These are phyloP conservation scores for Tympanoctomys barrerae DNA, from an alignment of 2,797 vertebrate species.

Conservation along the genomic window DNA sequence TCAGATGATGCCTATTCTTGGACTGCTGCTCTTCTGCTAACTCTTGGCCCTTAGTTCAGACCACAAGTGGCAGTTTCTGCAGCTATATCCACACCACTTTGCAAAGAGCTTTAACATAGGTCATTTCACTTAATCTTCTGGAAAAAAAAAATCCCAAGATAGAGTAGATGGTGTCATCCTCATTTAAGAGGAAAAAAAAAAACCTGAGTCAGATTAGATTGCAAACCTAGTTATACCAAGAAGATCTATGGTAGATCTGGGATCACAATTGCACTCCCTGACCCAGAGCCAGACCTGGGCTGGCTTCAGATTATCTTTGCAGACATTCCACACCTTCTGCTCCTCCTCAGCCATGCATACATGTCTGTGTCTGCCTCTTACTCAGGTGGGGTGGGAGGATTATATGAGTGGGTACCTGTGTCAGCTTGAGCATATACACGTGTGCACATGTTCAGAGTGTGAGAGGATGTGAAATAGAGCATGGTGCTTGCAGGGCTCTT, in stretches of 20 bases:
- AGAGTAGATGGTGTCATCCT: slow-evolving; percentile 31
- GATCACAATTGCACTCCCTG: neutral
- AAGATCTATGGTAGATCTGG: neutral
- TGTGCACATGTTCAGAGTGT: neutral
- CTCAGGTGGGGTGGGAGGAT: no score
- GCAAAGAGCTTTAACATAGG: neutral
- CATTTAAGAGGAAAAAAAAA: slow-evolving; percentile 52
- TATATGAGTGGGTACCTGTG: neutral
- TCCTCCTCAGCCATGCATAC: neutral
- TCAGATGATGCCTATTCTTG: neutral
- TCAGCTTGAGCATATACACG: neutral
- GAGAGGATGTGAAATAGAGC: neutral
- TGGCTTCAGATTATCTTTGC: neutral
- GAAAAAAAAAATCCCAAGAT: neutral
- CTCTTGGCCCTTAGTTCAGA: neutral
- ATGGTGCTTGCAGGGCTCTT: neutral
- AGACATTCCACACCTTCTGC: neutral
- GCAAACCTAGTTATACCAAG: slow-evolving; percentile 27
- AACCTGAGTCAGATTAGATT: slow-evolving; percentile 50
- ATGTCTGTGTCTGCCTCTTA: neutral
- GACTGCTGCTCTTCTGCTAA: neutral
- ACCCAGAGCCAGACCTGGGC: neutral
- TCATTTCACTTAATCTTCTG: slow-evolving; percentile 52
- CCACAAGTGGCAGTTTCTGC: neutral
- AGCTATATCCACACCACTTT: neutral